Percentiles rank a stretch among this genome's conserved stretches.
Conservation (phyloP, 2,888 invertebrate species). For the Mythimna ferrago region DNA sequence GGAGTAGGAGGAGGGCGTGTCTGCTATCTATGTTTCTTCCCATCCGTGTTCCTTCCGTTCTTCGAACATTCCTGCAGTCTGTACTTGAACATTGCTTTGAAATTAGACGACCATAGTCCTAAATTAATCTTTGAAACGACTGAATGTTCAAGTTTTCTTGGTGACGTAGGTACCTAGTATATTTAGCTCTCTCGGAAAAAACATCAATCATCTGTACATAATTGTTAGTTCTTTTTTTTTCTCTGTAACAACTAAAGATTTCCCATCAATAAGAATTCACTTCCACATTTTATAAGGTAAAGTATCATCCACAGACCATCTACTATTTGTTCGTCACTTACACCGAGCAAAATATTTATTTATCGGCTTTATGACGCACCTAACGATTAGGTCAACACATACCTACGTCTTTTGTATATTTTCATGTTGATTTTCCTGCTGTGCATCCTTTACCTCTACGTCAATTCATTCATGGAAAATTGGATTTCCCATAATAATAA, state of each 20-base stretch:
- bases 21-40: too few relatives aligned
- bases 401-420: background rate
- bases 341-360: background rate
- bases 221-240: slow-evolving; percentile 11
- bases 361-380: slow-evolving; percentile 27
- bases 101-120: too few relatives aligned
- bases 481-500: slow-evolving; percentile 19
- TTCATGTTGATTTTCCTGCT: slow-evolving; percentile 32
- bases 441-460: background rate
- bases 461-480: slow-evolving; percentile 18
- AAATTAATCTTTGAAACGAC: background rate
- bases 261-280: slow-evolving; percentile 5
- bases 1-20: too few relatives aligned
- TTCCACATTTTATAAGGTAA: slow-evolving; percentile 24
- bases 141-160: background rate
- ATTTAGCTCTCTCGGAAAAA: background rate
- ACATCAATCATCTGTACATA: too few relatives aligned
- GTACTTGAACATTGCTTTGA: too few relatives aligned
- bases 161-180: background rate
- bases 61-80: too few relatives aligned
- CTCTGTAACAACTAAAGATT: background rate
- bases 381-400: background rate
- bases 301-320: background rate
- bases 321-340: slow-evolving; percentile 1
- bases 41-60: too few relatives aligned